Conservation (phyloP, 2,888 invertebrate species). For the Scaptomyza reducta region DNA sequence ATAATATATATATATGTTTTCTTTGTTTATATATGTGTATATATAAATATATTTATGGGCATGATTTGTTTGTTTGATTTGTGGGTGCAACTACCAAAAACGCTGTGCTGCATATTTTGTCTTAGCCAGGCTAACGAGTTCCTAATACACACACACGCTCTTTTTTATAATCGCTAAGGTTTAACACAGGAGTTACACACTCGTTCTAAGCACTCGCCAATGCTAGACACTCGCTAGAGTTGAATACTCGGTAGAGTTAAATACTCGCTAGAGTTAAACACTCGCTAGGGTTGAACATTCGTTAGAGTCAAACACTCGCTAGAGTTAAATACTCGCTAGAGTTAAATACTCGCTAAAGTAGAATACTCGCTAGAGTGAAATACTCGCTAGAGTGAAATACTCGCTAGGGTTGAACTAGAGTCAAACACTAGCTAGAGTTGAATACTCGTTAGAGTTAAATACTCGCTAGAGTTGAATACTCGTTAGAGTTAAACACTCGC, state of each 20-base stretch:
- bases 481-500: constrained; percentile 7
- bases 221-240: not conserved
- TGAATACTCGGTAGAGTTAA: not conserved
- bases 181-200: not conserved
- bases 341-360: not conserved
- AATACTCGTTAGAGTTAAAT: not conserved
- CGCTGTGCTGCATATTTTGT: constrained; percentile 36
- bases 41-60: constrained; percentile 26
- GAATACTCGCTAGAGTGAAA: too few species aligned
- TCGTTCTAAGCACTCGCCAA: not conserved
- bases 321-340: not conserved
- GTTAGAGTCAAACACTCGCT: not conserved
- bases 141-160: constrained; percentile 15
- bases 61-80: constrained; percentile 1
- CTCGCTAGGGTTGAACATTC: not conserved
- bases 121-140: constrained; percentile 53
- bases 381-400: not conserved
- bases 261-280: not conserved
- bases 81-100: constrained; percentile 24
- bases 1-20: constrained; percentile 24
- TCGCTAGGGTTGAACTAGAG: not conserved
- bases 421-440: not conserved
- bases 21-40: constrained; percentile 11
- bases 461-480: not conserved
- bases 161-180: not conserved